Percentiles rank a stretch among this genome's conserved stretches.
Evolutionary conservation across 2,888 invertebrate genomes (phyloP).

Genomic region (Parochlus steinenii): DNA sequence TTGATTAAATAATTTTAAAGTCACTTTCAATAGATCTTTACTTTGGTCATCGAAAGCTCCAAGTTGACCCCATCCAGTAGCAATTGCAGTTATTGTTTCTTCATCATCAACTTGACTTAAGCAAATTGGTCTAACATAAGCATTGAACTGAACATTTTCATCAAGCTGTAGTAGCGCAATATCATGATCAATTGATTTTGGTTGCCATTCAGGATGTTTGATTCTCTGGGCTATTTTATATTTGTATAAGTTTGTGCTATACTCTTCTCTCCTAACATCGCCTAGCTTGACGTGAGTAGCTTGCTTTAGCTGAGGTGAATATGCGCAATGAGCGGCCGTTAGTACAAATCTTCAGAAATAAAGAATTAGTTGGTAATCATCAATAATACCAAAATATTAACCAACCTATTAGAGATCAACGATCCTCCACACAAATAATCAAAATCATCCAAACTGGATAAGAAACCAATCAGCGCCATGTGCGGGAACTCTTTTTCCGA

Average conservation of each 20-base stretch:
- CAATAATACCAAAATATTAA: no score
- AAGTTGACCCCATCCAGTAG: conserved; percentile 33
- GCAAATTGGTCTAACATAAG: conserved; percentile 29
- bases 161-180: conserved; percentile 11
- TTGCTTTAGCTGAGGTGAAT: no score
- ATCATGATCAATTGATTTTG: no score
- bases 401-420: background rate
- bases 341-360: no score
- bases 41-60: no score
- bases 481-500: no score
- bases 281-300: no score
- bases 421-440: background rate
- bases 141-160: conserved; percentile 4
- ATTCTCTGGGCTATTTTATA: no score
- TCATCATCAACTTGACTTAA: conserved; percentile 17
- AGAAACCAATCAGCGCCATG: background rate
- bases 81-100: conserved; percentile 24
- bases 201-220: no score
- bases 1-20: conserved; percentile 5
- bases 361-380: no score
- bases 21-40: conserved; percentile 17
- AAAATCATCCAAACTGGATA: background rate
- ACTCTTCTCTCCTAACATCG: no score
- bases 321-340: background rate
- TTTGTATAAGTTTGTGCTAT: no score